phyloP scores from a whole-genome alignment of 2,888 invertebrate genomes.

The Macrophya annulata region DNA sequence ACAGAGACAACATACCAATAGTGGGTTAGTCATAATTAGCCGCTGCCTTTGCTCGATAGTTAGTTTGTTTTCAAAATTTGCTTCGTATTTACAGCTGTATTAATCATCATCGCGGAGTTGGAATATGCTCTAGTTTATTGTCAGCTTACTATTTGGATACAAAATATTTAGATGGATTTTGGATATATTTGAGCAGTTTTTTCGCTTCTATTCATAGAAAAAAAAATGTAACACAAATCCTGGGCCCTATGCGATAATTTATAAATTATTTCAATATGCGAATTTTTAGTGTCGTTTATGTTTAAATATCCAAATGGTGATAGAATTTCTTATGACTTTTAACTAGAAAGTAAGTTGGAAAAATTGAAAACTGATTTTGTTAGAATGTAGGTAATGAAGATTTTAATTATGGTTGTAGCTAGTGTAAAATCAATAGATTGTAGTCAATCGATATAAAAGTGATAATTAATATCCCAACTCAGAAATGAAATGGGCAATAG shows the following conservation, averaged over 20 bases:
- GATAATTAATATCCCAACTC: constrained; percentile 46
- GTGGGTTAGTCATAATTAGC: constrained; percentile 58
- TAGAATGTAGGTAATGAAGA: too few relatives aligned
- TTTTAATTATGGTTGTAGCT: background rate
- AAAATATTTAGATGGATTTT: background rate
- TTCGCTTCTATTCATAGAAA: too few relatives aligned
- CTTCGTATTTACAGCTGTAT: constrained; percentile 53
- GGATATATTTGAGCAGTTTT: background rate
- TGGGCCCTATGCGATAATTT: too few relatives aligned
- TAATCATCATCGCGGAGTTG: constrained; percentile 26
- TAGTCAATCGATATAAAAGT: background rate
- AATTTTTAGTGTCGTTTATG: background rate
- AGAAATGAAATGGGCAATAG: constrained; percentile 34
- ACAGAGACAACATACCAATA: constrained; percentile 73
- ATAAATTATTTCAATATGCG: too few relatives aligned
- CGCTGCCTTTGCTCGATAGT: constrained; percentile 51
- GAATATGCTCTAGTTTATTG: constrained; percentile 13
- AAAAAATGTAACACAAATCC: too few relatives aligned
- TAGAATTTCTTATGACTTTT: background rate
- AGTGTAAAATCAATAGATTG: background rate
- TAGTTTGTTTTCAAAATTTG: constrained; percentile 26
- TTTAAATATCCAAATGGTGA: background rate
- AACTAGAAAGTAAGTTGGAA: background rate
- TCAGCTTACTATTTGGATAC: background rate
- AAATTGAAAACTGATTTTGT: background rate